These are phyloP conservation scores for Drymonia ruficornis DNA, from an alignment of 2,888 invertebrate species.

Conservation along the genomic window DNA sequence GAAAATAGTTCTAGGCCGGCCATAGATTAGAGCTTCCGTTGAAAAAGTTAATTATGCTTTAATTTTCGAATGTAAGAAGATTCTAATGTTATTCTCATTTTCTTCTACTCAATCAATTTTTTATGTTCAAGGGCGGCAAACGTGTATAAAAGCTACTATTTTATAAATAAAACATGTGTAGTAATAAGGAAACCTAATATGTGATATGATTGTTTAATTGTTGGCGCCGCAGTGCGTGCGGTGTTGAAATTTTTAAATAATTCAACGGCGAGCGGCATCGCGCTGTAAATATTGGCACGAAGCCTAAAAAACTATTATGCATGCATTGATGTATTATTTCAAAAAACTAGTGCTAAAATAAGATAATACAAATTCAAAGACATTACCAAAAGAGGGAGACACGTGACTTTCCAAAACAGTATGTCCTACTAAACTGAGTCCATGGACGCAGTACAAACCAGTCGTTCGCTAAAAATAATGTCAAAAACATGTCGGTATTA, in stretches of 20 bases:
- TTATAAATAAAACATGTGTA: constrained; percentile 5
- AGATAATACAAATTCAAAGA: no score
- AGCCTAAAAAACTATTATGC: constrained; percentile 45
- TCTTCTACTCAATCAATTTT: no score
- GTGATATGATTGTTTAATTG: constrained; percentile 20
- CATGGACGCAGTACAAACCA: no score
- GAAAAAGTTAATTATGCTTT: constrained; percentile 1
- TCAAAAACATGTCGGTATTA: no score
- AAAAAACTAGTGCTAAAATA: no score
- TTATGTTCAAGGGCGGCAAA: background rate
- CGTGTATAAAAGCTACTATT: background rate
- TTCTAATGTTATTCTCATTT: no score
- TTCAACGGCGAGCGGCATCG: constrained; percentile 32
- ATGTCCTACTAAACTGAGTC: no score
- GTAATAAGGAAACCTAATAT: constrained; percentile 5
- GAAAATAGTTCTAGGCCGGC: background rate
- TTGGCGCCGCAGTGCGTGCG: constrained; percentile 15
- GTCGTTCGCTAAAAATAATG: no score
- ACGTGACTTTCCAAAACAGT: no score
- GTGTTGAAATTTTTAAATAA: constrained; percentile 30
- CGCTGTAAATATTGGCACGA: constrained; percentile 40
- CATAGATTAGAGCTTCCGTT: background rate
- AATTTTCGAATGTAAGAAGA: background rate
- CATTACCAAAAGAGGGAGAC: no score
- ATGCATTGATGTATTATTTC: background rate